Conservation (phyloP, 2,113 vertebrate genomes). For the Solea solea region DNA sequence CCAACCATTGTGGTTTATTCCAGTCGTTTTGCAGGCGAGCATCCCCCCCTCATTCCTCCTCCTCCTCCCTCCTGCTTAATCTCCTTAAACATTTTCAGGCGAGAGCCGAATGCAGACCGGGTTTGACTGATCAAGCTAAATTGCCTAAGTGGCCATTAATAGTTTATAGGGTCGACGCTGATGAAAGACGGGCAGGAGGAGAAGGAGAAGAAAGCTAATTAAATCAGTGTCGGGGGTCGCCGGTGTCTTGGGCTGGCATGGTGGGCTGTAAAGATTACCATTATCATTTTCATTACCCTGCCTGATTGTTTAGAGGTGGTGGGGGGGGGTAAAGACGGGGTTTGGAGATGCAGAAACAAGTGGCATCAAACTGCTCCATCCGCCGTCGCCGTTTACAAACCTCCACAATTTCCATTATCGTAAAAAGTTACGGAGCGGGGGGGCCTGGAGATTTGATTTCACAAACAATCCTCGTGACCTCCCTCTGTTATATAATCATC, state of each 20-base stretch:
- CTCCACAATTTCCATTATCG: slow-evolving; percentile 63
- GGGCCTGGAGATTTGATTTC: slow-evolving; percentile 51
- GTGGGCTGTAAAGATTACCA: slow-evolving; percentile 79
- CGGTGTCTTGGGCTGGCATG: slow-evolving; percentile 65
- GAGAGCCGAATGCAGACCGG: slow-evolving; percentile 35
- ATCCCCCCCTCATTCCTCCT: background rate
- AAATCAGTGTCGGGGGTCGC: slow-evolving; percentile 73
- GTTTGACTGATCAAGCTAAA: slow-evolving; percentile 73
- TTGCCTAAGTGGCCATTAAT: slow-evolving; percentile 75
- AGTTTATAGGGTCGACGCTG: slow-evolving; percentile 68
- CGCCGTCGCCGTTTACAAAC: slow-evolving; percentile 52
- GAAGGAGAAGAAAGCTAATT: slow-evolving; percentile 65
- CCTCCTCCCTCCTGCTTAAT: slow-evolving; percentile 44
- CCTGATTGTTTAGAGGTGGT: slow-evolving; percentile 62
- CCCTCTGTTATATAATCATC: slow-evolving; percentile 39
- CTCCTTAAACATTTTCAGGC: slow-evolving; percentile 60
- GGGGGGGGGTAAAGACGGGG: background rate
- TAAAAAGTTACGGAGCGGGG: slow-evolving; percentile 47
- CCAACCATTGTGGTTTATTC: slow-evolving; percentile 46
- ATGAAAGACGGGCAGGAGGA: slow-evolving; percentile 67
- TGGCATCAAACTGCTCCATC: slow-evolving; percentile 61
- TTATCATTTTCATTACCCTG: slow-evolving; percentile 77
- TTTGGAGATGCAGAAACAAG: slow-evolving; percentile 13
- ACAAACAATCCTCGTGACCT: slow-evolving; percentile 23
- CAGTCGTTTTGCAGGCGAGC: slow-evolving; percentile 42